Conservation (phyloP, 2,888 invertebrate genomes). For the Cheilosia soror region DNA sequence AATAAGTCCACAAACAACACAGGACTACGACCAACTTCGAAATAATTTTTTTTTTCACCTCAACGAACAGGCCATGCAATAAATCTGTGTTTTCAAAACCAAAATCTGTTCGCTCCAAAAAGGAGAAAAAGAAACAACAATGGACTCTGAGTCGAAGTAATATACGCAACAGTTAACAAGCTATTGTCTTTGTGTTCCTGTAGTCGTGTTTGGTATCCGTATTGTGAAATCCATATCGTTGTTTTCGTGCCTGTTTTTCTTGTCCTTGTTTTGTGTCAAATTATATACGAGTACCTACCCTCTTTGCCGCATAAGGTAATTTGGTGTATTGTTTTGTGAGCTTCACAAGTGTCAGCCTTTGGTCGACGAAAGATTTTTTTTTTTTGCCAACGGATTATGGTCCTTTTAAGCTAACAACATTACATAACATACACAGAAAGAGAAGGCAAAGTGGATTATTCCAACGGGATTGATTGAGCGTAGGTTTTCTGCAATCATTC, state of each 20-base stretch:
- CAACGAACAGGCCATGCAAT: slow-evolving; percentile 56
- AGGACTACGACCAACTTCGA: slow-evolving; percentile 20
- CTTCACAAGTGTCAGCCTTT: slow-evolving; percentile 20
- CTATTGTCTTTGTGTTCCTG: slow-evolving; percentile 53
- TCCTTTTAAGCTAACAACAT: slow-evolving; percentile 32
- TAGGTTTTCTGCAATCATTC: slow-evolving; percentile 50
- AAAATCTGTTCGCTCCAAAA: slow-evolving; percentile 42
- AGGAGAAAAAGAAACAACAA: slow-evolving; percentile 26
- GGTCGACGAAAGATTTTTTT: not conserved
- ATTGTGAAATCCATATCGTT: slow-evolving; percentile 35
- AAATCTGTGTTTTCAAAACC: slow-evolving; percentile 63
- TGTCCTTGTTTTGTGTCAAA: slow-evolving; percentile 68
- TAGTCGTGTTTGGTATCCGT: not conserved
- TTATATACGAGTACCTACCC: slow-evolving; percentile 23
- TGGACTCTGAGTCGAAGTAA: slow-evolving; percentile 26
- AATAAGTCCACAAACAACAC: slow-evolving; percentile 19
- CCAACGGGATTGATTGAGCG: slow-evolving; percentile 51
- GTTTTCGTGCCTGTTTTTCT: slow-evolving; percentile 47
- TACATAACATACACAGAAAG: not conserved
- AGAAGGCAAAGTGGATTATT: slow-evolving; percentile 45
- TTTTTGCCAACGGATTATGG: slow-evolving; percentile 12
- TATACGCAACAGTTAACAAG: slow-evolving; percentile 74
- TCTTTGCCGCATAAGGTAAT: slow-evolving; percentile 58
- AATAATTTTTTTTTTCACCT: slow-evolving; percentile 62
- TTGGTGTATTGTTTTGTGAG: slow-evolving; percentile 47